Evolutionary conservation across 2,113 vertebrate genomes (phyloP), one percentile per base, ranked within the genome.

Genomic region (Myanophis thanlyinensis): DNA sequence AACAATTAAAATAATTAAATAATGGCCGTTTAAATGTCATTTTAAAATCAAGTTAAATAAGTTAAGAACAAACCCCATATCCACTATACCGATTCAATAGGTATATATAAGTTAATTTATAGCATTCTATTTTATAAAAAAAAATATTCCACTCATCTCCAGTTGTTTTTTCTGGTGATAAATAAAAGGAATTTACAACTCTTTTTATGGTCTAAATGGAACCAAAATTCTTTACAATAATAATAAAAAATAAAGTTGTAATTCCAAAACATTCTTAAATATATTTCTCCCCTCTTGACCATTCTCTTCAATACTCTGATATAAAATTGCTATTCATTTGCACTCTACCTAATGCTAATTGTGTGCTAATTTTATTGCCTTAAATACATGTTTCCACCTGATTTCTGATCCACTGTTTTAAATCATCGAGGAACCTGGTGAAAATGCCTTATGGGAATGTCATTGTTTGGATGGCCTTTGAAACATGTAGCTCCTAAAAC

Each of bases 361-460:
- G 25, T 54, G 30, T 51, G 51, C 73, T 92, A 44, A 23, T n/a
- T 3, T 1, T 0, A 0, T 8, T 85, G 52, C 27, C 5, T 48
- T 20, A 54, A 30, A 85, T 20, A 51, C 20, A 46, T 46, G 40
- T 2, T 87, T 88, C 10, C 53, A 95, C 91, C 92, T 95, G n/a
- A 90, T 95, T 95, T 93, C 0, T 84, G 84, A 53, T 52, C 0
- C 52, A 51, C 48, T 88, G 0, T 0, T 22, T 89, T 1, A 30
- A 20, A 48, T 92, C n/a, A 0, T 4, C 1, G 85, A 44, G n/a
- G 90, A 86, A 95, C 93, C 92, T 94, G 94, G 88, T 86, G 93
- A 89, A 20, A 84, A 54, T 93, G 46, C 92, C 88, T 93, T 92
- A 92, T 93, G 93, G 94, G 92, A 96, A 96, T 96, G 93, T 94